Evolutionary conservation across 2,888 invertebrate genomes (phyloP), one percentile per base, ranked within the genome.

Genomic region (Uloborus plumipes): DNA sequence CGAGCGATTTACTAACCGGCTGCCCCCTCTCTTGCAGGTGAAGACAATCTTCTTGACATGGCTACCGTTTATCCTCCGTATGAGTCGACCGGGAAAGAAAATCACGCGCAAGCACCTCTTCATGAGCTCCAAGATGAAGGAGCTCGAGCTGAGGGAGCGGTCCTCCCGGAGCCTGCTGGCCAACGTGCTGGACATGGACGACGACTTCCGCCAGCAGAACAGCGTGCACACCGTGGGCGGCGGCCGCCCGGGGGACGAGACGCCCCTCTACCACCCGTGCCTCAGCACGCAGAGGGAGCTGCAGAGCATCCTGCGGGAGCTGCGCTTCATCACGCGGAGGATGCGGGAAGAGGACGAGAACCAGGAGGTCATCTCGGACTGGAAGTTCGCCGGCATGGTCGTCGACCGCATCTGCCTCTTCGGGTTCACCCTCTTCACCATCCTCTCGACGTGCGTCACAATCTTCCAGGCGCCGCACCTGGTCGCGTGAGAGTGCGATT

Each of bases 351-450:
- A 97, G 90, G 98, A 98, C 91, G 95, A 96, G 90, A 94, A 95
- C 89, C 94, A 94, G 90, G 96, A 95, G 91, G 92, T 97, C 90
- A 94, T 96, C 90, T 95, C 89, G 6, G 98, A 98, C 90, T 98
- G 98, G 98, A 97, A 97, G 90, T 98, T 98, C 89, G 98, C 98
- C 79, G 98, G 97, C 86, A 97, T 98, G 96, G 98, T 98, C 89
- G 96, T 98, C 89, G 98, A 98, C 91, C 94, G 96, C 93, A 93
- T 97, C 91, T 98, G 98, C 91, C 92, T 98, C 91, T 95, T 96
- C 91, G 94, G 97, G 89, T 98, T 98, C 92, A 95, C 96, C 85
- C 91, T 96, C 90, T 97, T 97, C 92, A 97, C 96, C 88, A 93
- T 96, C 90, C 93, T 96, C 89, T 96, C 96, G 87, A 96, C 97